Evolutionary conservation across 2,797 vertebrate genomes (phyloP), one percentile per base, ranked within the genome.

Genomic region (Monodelphis domestica): DNA sequence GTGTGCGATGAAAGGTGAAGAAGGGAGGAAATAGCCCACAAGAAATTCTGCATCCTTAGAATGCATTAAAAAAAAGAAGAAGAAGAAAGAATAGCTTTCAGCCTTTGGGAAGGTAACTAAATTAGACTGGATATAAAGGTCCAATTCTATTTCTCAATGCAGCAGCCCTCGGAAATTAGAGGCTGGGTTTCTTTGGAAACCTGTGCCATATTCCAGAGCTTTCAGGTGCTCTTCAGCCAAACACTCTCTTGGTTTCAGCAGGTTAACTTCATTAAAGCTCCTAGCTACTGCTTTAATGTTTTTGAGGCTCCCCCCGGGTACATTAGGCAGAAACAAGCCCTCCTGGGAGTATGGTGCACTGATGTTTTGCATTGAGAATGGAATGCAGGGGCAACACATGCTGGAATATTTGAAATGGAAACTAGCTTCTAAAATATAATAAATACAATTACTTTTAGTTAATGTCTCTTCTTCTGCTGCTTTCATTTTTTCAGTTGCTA

Each of bases 251-350:
- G 96, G 96, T 98, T 98, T 98, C 97, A 96, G 97, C 98, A 98
- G 98, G 98, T 98, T 98, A 98, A 98, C 97, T 98, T 98, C 98
- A 98, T 99, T 98, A 98, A 98, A 98, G 95, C 96, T 95, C 97
- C 97, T 94, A 95, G 97, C 97, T 96, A 96, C 95, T 0, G 92
- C 98, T 98, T 98, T 98, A 98, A 98, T 98, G 98, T 98, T 98
- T 97, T 91, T 91, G 94, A 93, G 97, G 95, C 96, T 96, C 88
- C 93, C 96, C 97, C 92, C 95, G 93, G 96, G 95, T 97, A 96
- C 97, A 98, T 98, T 98, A 98, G 96, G 96, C 97, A 97, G 98
- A 98, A 97, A 95, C 96, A 97, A 97, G 87, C 53, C 91, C 95
- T 96, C 87, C 2, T 92, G 95, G 96, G 94, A 97, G 93, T 94